Evolutionary conservation across 2,888 invertebrate species (phyloP).

Genomic region (Metallyticus violacea): DNA sequence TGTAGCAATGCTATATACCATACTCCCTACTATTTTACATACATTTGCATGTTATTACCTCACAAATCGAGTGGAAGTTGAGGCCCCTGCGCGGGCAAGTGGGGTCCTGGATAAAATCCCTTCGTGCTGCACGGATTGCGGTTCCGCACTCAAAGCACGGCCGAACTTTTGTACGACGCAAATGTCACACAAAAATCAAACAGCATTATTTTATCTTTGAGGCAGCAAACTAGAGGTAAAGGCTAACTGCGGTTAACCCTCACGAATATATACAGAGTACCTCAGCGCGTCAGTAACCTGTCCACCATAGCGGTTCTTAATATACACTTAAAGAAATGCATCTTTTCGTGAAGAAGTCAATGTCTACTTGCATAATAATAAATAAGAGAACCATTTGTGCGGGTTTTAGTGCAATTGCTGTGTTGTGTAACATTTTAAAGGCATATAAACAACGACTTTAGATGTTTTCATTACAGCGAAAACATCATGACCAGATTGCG

Average conservation of each 20-base stretch:
- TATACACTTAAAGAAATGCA: too few species aligned
- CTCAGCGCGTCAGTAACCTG: not conserved
- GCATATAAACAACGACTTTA: too few species aligned
- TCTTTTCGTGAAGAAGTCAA: too few species aligned
- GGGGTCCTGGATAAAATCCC: not conserved
- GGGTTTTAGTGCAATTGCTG: too few species aligned
- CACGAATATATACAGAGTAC: not conserved
- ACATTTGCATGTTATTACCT: slow-evolving; percentile 34
- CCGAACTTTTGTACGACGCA: not conserved
- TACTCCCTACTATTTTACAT: slow-evolving; percentile 26
- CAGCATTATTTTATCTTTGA: not conserved
- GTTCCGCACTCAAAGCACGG: not conserved
- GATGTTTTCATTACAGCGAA: too few species aligned
- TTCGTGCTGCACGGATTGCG: not conserved
- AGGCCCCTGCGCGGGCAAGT: not conserved
- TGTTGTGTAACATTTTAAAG: too few species aligned
- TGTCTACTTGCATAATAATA: too few species aligned
- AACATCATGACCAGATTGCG: too few species aligned
- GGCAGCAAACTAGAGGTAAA: not conserved
- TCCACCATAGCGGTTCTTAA: too few species aligned
- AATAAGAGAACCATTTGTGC: too few species aligned
- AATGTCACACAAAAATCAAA: not conserved
- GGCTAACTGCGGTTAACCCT: not conserved
- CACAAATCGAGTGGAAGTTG: slow-evolving; percentile 31
- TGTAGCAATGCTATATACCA: slow-evolving; percentile 11